Percentiles rank a stretch among this genome's conserved stretches.
Conservation (phyloP, 2,888 invertebrate species). For the Hirudinaria manillensis region DNA sequence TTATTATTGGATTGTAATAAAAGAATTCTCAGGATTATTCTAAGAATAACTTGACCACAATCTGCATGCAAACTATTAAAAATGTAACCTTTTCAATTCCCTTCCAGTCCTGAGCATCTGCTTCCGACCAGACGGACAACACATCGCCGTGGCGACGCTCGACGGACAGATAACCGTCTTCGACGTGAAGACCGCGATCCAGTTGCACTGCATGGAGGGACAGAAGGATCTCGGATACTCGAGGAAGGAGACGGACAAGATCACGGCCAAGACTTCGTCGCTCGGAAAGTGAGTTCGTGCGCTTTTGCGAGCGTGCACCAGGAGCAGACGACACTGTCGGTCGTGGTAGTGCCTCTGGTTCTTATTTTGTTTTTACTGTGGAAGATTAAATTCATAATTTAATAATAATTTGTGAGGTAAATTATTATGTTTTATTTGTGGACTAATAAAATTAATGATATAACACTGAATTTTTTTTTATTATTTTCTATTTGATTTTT, state of each 20-base stretch:
- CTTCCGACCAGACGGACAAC: conserved; percentile 82
- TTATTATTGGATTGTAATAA: too few species aligned
- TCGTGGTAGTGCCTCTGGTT: not conserved
- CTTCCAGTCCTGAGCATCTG: conserved; percentile 67
- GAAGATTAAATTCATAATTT: too few species aligned
- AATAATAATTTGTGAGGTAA: too few species aligned
- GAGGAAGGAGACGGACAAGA: conserved; percentile 72
- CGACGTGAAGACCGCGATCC: conserved; percentile 45
- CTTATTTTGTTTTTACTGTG: not conserved
- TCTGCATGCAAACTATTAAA: too few species aligned
- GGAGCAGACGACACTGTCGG: not conserved
- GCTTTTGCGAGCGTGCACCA: too few species aligned
- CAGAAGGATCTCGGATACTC: conserved; percentile 81
- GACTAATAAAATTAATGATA: too few species aligned
- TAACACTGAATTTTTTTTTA: too few species aligned
- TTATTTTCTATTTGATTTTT: too few species aligned
- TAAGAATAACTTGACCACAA: too few species aligned
- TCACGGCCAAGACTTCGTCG: conserved; percentile 74
- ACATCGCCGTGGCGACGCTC: conserved; percentile 84
- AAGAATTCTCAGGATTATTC: too few species aligned
- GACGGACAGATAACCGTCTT: conserved; percentile 55
- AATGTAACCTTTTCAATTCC: not conserved
- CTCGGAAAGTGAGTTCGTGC: conserved; percentile 32
- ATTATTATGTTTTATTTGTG: too few species aligned
- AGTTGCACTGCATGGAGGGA: conserved; percentile 77